Conservation (phyloP, 2,888 invertebrate species). For the Tinea trinotella region DNA sequence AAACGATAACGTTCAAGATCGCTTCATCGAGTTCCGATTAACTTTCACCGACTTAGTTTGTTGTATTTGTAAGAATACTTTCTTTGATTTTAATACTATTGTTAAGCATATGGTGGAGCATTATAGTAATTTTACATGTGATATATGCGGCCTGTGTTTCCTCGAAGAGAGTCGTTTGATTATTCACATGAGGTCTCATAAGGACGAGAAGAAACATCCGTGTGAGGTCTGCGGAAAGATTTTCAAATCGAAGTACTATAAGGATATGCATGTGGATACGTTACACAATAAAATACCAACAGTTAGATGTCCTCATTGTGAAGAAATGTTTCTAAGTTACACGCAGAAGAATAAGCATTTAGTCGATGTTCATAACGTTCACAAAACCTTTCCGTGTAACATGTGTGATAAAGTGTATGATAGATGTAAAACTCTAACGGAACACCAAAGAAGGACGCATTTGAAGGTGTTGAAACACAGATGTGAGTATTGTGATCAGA, state of each 20-base stretch:
- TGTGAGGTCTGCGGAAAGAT: constrained; percentile 64
- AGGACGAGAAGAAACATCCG: constrained; percentile 50
- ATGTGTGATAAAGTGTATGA: constrained; percentile 53
- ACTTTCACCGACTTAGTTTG: constrained; percentile 17
- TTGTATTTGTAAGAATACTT: constrained; percentile 27
- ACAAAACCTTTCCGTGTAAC: constrained; percentile 46
- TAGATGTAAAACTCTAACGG: constrained; percentile 47
- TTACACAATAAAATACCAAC: constrained; percentile 53
- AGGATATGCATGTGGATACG: constrained; percentile 46
- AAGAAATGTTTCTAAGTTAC: constrained; percentile 49
- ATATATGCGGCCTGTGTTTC: constrained; percentile 29
- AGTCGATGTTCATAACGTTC: constrained; percentile 50
- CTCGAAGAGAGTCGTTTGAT: constrained; percentile 31
- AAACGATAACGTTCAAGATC: background rate
- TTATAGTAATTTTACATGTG: constrained; percentile 23
- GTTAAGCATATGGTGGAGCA: constrained; percentile 21
- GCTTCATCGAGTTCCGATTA: constrained; percentile 16
- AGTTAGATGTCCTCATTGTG: constrained; percentile 54
- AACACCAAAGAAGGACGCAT: constrained; percentile 47
- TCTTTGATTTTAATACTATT: constrained; percentile 24
- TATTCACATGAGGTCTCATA: constrained; percentile 27
- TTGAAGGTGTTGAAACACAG: constrained; percentile 58
- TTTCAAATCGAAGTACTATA: constrained; percentile 53
- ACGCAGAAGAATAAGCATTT: constrained; percentile 48
- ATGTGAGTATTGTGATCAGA: constrained; percentile 67